A percentile compares a stretch with the other conserved stretches of the same genome.
phyloP scores from a whole-genome alignment of 2,888 invertebrate species.

The Theretra japonica region DNA sequence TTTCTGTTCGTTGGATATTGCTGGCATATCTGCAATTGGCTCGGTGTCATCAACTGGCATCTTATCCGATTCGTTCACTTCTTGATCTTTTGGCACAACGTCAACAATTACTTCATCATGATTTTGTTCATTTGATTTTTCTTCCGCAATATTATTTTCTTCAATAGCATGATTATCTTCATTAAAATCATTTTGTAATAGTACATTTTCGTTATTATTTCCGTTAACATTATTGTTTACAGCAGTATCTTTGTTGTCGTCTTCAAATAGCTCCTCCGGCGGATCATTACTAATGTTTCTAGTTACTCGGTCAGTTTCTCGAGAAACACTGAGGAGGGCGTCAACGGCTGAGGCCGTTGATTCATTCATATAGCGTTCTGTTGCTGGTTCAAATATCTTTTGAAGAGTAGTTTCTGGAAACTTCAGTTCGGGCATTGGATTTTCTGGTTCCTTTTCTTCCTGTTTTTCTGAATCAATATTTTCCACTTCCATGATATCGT shows the following conservation, averaged over 20 bases:
- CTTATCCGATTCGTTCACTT: background rate
- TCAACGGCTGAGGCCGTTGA: constrained; percentile 79
- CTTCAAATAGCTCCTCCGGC: constrained; percentile 79
- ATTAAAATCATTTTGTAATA: constrained; percentile 37
- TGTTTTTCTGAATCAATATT: constrained; percentile 24
- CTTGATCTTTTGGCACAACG: constrained; percentile 25
- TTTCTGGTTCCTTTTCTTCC: constrained; percentile 30
- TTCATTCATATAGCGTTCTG: constrained; percentile 68
- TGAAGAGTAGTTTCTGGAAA: constrained; percentile 41
- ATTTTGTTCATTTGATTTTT: constrained; percentile 32
- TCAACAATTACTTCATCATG: constrained; percentile 28
- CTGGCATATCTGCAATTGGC: background rate
- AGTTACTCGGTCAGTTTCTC: constrained; percentile 75
- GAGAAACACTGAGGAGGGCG: constrained; percentile 74
- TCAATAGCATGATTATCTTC: constrained; percentile 36
- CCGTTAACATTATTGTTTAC: constrained; percentile 52
- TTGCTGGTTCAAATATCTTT: constrained; percentile 46
- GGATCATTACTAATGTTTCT: constrained; percentile 72
- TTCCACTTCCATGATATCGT: background rate
- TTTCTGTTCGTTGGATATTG: constrained; percentile 2
- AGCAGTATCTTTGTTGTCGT: constrained; percentile 67
- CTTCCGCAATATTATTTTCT: constrained; percentile 37
- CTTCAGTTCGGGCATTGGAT: constrained; percentile 35
- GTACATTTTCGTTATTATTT: constrained; percentile 44
- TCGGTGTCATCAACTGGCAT: background rate